These are phyloP conservation scores for Timema podura DNA, from an alignment of 2,888 invertebrate genomes.

Conservation along the genomic window DNA sequence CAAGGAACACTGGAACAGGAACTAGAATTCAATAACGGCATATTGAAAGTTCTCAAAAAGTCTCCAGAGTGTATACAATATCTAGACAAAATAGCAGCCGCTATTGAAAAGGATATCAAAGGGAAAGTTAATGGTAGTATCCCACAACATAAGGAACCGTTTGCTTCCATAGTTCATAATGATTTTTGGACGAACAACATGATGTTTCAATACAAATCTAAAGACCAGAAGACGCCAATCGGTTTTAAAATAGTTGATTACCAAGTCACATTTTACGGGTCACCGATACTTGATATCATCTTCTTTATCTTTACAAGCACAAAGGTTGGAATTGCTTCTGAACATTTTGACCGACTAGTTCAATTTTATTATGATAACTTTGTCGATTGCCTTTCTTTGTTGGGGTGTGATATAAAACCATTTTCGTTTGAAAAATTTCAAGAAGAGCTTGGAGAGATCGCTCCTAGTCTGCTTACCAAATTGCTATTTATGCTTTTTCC, in stretches of 20 bases:
- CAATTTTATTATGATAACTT: conserved; percentile 52
- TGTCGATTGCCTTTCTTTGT: conserved; percentile 43
- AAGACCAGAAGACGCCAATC: conserved; percentile 38
- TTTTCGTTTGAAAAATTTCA: conserved; percentile 46
- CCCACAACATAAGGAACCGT: conserved; percentile 42
- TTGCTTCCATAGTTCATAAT: conserved; percentile 52
- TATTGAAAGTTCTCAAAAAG: too few relatives aligned
- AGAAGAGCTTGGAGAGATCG: conserved; percentile 46
- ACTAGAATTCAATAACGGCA: too few relatives aligned
- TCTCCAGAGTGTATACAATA: too few relatives aligned
- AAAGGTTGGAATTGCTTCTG: conserved; percentile 43
- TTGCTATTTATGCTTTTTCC: conserved; percentile 37
- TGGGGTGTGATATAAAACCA: conserved; percentile 43
- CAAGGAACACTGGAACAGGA: too few relatives aligned
- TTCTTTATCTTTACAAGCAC: conserved; percentile 56
- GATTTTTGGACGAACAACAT: conserved; percentile 62
- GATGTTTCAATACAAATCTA: conserved; percentile 49
- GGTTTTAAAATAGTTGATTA: conserved; percentile 57
- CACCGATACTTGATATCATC: conserved; percentile 51
- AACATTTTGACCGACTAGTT: conserved; percentile 50
- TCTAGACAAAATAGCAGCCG: conserved; percentile 22
- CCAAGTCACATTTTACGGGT: conserved; percentile 53
- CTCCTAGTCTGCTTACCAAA: conserved; percentile 48
- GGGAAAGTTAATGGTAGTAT: background rate
- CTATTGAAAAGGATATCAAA: conserved; percentile 12